phyloP scores from a whole-genome alignment of 92 coral and sea anemone genomes.

The Montipora capitata region DNA sequence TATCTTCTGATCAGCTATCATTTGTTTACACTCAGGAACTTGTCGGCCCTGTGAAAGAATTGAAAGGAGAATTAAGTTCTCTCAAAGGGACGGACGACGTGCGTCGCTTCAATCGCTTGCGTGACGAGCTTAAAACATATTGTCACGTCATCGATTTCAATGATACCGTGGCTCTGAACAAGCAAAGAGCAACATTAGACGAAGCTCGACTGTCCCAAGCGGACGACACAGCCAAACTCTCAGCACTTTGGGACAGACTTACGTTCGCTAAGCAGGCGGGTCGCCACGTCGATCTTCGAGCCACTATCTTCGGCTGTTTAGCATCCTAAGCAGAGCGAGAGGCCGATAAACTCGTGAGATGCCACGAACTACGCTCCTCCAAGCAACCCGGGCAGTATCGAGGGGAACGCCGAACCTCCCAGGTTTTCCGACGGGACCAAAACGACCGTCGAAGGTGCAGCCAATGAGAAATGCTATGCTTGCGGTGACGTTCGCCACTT shows the following conservation, averaged over 20 bases:
- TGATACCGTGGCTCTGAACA: neutral
- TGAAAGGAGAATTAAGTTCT: neutral
- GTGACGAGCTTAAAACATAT: slow-evolving; percentile 42
- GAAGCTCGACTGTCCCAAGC: slow-evolving; percentile 7
- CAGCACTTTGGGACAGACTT: slow-evolving; percentile 46
- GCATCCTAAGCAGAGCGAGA: slow-evolving; percentile 45
- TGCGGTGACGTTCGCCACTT: slow-evolving; percentile 52
- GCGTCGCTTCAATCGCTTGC: slow-evolving; percentile 14
- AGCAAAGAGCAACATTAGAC: neutral
- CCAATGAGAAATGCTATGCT: slow-evolving; percentile 17
- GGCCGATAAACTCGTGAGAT: too few relatives aligned
- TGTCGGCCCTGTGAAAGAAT: neutral
- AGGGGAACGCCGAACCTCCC: slow-evolving; percentile 27
- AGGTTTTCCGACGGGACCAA: slow-evolving; percentile 3
- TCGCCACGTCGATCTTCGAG: slow-evolving; percentile 35
- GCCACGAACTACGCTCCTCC: neutral
- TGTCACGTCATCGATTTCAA: slow-evolving; percentile 39
- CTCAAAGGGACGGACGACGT: slow-evolving; percentile 35
- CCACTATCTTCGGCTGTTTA: slow-evolving; percentile 38
- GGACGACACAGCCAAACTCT: slow-evolving; percentile 9
- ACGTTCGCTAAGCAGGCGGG: slow-evolving; percentile 30
- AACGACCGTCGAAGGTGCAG: slow-evolving; percentile 6
- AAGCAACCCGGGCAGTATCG: slow-evolving; percentile 18
- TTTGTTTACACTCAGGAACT: slow-evolving; percentile 16
- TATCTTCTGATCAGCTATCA: neutral